Evolutionary conservation across 2,797 vertebrate species (phyloP).

Genomic region (Falco cherrug): DNA sequence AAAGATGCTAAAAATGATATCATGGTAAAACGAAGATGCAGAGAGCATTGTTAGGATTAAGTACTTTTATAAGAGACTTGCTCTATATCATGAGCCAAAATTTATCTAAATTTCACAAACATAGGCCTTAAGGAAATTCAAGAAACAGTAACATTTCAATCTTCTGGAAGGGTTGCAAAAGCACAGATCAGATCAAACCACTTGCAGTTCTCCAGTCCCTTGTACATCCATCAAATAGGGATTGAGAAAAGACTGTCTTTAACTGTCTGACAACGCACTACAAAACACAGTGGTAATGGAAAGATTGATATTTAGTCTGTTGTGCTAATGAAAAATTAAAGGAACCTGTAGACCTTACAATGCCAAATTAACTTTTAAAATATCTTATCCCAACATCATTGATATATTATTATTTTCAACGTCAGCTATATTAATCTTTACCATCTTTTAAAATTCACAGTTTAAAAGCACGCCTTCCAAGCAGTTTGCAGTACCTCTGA

Average conservation of each 20-base stretch:
- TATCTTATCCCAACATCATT: not conserved
- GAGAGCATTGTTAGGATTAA: not conserved
- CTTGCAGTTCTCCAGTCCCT: not conserved
- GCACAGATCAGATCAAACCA: not conserved
- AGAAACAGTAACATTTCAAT: not conserved
- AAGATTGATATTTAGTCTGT: slow-evolving; percentile 9
- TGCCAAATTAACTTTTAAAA: not conserved
- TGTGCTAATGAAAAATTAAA: slow-evolving; percentile 18
- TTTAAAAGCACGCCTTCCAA: not conserved
- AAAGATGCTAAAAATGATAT: not conserved
- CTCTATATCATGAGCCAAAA: not conserved
- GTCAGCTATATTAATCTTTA: slow-evolving; percentile 13
- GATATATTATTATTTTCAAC: slow-evolving; percentile 5
- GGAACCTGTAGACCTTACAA: not conserved
- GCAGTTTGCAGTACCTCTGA: not conserved
- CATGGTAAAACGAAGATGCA: not conserved
- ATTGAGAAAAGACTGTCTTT: not conserved
- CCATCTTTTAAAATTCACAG: not conserved
- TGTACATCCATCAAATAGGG: not conserved
- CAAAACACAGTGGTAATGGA: not conserved
- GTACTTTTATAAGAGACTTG: not conserved
- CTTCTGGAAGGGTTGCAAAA: not conserved
- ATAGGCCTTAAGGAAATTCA: not conserved
- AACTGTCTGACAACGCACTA: not conserved
- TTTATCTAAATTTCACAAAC: not conserved